Percentiles rank a stretch among this genome's conserved stretches.
Conservation (phyloP, 2,113 vertebrate genomes). For the Lanius ludovicianus region DNA sequence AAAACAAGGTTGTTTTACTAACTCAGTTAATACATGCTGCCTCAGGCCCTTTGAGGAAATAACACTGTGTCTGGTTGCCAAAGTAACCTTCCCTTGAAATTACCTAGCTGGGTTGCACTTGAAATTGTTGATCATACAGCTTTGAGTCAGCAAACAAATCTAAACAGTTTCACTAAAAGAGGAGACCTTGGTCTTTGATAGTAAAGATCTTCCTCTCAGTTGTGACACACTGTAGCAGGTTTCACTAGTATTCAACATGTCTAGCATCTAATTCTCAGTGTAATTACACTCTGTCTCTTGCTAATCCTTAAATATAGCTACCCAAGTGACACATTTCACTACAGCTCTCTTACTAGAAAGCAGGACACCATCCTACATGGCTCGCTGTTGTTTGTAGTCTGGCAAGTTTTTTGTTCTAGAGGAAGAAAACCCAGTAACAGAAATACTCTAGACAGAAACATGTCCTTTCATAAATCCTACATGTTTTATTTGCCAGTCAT, state of each 20-base stretch:
- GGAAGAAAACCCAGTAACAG: not conserved
- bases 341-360: not conserved
- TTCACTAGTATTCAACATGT: not conserved
- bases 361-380: not conserved
- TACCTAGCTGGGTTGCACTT: not conserved
- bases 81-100: slow-evolving; percentile 17
- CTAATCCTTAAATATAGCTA: slow-evolving; percentile 8
- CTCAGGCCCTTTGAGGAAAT: not conserved
- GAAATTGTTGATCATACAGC: not conserved
- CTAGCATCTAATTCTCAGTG: slow-evolving; percentile 5
- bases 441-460: not conserved
- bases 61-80: not conserved
- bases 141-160: fast-evolving
- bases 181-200: not conserved
- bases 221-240: not conserved
- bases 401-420: not conserved
- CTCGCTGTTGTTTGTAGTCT: not conserved
- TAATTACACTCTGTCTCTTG: not conserved
- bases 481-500: not conserved
- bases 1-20: not conserved
- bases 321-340: not conserved
- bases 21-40: not conserved
- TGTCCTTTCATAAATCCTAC: not conserved
- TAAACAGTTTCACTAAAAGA: not conserved
- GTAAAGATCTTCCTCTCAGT: not conserved